phyloP scores from a whole-genome alignment of 2,113 vertebrate genomes.

The Rhadina sibilatrix region DNA sequence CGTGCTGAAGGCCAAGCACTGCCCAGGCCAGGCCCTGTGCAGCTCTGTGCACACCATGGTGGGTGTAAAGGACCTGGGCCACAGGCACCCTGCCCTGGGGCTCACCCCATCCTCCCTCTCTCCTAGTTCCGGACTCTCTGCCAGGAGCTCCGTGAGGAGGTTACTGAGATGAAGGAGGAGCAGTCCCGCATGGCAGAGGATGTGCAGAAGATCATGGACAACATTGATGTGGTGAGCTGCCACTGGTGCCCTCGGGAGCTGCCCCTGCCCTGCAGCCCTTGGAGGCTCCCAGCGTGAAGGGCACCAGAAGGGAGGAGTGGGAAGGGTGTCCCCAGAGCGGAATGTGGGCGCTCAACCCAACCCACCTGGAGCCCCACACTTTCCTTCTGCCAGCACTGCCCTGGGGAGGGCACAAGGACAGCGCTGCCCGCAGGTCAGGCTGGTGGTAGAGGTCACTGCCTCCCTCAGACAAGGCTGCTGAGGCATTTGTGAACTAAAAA shows the following conservation, averaged over 20 bases:
- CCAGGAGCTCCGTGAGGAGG: not conserved
- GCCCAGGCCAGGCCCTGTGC: not conserved
- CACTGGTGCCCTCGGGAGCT: not conserved
- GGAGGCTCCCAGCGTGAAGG: not conserved
- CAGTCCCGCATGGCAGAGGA: not conserved
- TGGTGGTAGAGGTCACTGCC: not conserved
- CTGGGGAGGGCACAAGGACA: not conserved
- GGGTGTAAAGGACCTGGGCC: not conserved
- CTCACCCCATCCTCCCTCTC: not conserved
- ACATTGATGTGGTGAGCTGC: not conserved
- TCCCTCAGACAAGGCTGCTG: not conserved
- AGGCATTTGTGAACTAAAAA: not conserved
- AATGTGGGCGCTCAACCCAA: accelerated
- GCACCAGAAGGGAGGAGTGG: not conserved
- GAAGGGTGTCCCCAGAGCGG: not conserved
- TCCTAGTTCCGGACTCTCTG: not conserved
- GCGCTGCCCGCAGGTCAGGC: not conserved
- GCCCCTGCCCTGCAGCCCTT: not conserved
- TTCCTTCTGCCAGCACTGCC: not conserved
- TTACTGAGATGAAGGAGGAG: accelerated
- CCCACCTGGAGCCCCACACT: not conserved
- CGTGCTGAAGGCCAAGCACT: not conserved
- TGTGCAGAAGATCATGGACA: not conserved
- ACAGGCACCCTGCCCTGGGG: not conserved
- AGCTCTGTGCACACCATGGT: not conserved